A percentile compares a stretch with the other conserved stretches of the same genome.
Conservation (phyloP, 2,797 vertebrate species). For the Chaenodraco wilsoni region DNA sequence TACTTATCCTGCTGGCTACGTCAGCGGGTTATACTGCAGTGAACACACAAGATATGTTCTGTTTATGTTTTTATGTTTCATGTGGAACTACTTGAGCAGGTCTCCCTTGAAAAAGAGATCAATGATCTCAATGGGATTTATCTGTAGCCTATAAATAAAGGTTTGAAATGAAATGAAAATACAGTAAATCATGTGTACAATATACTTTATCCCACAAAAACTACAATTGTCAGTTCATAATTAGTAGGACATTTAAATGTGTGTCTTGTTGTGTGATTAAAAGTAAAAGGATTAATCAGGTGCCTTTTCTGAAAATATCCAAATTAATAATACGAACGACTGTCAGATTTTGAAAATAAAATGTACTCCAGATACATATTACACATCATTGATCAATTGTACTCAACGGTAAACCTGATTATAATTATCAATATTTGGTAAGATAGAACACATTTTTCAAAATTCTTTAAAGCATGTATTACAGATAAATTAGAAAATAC, state of each 20-base stretch:
- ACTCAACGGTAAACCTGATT: not conserved
- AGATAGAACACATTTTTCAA: not conserved
- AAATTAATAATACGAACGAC: not conserved
- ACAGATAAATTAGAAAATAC: not conserved
- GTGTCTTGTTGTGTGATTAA: not conserved
- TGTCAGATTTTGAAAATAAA: not conserved
- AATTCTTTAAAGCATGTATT: not conserved
- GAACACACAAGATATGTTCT: not conserved
- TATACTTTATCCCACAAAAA: not conserved
- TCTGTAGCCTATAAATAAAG: no score
- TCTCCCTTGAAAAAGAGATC: no score
- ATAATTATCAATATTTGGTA: not conserved
- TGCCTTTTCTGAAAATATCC: not conserved
- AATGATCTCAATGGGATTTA: no score
- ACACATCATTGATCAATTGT: not conserved
- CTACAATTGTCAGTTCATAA: not conserved
- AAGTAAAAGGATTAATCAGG: conserved; percentile 1
- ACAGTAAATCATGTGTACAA: not conserved
- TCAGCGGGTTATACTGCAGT: not conserved
- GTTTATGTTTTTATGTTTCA: no score
- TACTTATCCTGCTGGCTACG: not conserved
- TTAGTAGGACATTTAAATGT: not conserved
- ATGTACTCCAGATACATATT: not conserved
- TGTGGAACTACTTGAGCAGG: no score
- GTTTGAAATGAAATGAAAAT: no score